Percentiles rank a stretch among this genome's conserved stretches.
Evolutionary conservation across 2,888 invertebrate species (phyloP).

Genomic region (Pterostichus madidus): DNA sequence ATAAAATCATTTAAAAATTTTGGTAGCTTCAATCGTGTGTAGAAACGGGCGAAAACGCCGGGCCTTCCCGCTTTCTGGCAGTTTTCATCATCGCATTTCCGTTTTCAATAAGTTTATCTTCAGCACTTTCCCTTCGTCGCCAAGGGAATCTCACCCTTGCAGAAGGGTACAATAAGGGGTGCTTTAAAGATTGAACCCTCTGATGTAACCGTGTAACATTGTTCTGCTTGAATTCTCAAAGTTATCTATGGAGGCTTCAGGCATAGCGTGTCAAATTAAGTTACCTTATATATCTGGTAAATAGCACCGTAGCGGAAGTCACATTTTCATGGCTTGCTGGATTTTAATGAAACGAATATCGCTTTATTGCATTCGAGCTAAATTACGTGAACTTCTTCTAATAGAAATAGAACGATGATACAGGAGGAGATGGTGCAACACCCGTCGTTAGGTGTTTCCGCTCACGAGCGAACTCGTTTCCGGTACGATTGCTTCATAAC

Average conservation of each 20-base stretch:
- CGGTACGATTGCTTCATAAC: conserved; percentile 10
- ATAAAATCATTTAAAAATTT: conserved; percentile 51
- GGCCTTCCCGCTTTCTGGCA: conserved; percentile 72
- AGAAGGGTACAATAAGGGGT: not conserved
- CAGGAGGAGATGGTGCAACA: not conserved
- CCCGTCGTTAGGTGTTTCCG: conserved; percentile 44
- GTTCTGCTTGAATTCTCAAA: conserved; percentile 59
- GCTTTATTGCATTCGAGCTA: conserved; percentile 55
- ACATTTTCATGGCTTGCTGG: conserved; percentile 42
- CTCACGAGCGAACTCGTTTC: not conserved
- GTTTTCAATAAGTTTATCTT: conserved; percentile 73
- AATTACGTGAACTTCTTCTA: conserved; percentile 51
- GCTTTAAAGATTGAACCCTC: too few relatives aligned
- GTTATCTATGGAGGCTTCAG: conserved; percentile 59
- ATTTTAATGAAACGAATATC: conserved; percentile 60
- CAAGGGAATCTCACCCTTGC: not conserved
- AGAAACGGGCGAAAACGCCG: not conserved
- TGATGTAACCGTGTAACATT: conserved; percentile 22
- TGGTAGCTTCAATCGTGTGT: conserved; percentile 10
- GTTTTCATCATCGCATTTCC: conserved; percentile 73
- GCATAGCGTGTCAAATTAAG: conserved; percentile 45
- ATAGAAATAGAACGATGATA: conserved; percentile 32
- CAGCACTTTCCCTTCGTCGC: conserved; percentile 3
- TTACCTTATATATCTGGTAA: conserved; percentile 60
- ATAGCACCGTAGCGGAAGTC: conserved; percentile 54